These are phyloP conservation scores for Limnephilus marmoratus DNA, from an alignment of 2,888 invertebrate genomes.

Conservation along the genomic window DNA sequence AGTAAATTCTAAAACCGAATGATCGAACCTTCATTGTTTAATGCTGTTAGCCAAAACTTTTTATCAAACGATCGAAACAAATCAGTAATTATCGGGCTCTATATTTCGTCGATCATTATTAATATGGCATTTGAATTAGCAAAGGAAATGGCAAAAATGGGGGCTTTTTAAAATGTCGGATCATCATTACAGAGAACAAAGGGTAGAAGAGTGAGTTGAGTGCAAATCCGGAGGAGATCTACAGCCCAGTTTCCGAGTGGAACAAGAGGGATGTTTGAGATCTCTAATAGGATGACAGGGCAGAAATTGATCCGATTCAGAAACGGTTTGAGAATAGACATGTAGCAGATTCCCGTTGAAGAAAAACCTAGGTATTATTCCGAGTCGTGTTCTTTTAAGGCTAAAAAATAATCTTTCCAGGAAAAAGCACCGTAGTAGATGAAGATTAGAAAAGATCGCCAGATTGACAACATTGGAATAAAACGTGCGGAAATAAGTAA, in stretches of 20 bases:
- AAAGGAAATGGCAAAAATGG: neutral
- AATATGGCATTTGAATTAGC: neutral
- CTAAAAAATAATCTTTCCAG: neutral
- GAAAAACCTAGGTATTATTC: neutral
- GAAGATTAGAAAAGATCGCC: neutral
- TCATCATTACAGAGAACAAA: constrained; percentile 26
- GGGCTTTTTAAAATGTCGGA: neutral
- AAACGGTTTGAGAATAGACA: neutral
- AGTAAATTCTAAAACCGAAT: too few relatives aligned
- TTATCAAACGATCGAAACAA: neutral
- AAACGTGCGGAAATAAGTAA: neutral
- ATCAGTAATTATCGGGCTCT: neutral
- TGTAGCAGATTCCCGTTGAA: neutral
- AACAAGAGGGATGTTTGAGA: constrained; percentile 6
- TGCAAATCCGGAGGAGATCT: constrained; percentile 32
- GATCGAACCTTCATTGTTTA: too few relatives aligned
- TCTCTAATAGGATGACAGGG: constrained; percentile 25
- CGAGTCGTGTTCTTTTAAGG: neutral
- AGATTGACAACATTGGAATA: neutral
- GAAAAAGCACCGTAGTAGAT: neutral
- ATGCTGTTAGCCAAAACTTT: neutral
- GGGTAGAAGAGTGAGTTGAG: neutral
- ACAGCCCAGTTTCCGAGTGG: neutral
- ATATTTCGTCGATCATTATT: neutral
- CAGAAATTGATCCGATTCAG: neutral